Conservation (phyloP, 2,797 vertebrate species). For the Erethizon dorsatum region DNA sequence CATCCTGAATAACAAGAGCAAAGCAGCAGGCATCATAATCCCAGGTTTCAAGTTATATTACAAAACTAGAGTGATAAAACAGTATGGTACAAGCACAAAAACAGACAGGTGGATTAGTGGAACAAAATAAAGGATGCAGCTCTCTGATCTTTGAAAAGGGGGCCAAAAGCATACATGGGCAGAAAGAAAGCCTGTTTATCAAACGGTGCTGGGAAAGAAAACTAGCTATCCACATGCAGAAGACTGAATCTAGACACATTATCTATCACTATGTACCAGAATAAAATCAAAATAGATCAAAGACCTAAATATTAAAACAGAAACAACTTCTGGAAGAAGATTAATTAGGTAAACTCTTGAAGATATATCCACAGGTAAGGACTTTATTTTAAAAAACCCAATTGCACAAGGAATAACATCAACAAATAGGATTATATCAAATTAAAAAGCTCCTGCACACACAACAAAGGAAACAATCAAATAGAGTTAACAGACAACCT, state of each 20-base stretch:
- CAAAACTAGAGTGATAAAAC: not conserved
- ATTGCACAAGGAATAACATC: not conserved
- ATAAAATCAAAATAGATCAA: not conserved
- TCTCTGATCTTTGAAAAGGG: not conserved
- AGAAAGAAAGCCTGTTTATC: not conserved
- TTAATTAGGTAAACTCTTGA: not conserved
- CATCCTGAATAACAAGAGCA: not conserved
- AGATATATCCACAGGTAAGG: not conserved
- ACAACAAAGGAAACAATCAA: not conserved
- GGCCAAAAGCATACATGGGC: not conserved
- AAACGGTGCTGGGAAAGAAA: not conserved
- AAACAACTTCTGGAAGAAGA: not conserved
- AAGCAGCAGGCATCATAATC: not conserved
- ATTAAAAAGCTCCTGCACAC: not conserved
- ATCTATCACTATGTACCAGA: not conserved
- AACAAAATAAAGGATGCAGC: not conserved
- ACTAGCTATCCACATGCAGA: not conserved
- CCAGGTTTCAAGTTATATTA: not conserved
- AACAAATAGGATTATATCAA: not conserved
- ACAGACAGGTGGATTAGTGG: not conserved
- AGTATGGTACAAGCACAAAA: not conserved
- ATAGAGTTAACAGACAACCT: not conserved
- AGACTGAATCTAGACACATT: not conserved
- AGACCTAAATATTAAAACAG: too few species aligned
- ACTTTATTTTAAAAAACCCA: not conserved